Conservation (phyloP, 2,113 vertebrate species). For the Picathartes gymnocephalus region DNA sequence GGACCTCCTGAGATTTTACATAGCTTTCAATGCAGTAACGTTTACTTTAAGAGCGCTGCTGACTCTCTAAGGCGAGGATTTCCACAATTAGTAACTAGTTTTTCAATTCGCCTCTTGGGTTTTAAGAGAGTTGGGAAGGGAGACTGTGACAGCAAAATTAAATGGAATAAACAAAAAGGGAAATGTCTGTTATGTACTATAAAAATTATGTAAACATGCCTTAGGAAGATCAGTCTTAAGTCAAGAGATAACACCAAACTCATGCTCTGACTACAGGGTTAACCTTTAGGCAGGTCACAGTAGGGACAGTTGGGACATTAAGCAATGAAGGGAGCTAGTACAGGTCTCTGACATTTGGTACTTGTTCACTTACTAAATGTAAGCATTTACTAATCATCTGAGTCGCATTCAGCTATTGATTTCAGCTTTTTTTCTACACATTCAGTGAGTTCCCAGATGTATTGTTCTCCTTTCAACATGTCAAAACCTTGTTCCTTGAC, state of each 20-base stretch:
- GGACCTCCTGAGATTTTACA: slow-evolving; percentile 17
- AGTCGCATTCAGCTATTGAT: background rate
- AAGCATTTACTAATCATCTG: background rate
- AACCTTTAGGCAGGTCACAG: background rate
- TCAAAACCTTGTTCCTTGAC: background rate
- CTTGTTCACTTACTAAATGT: background rate
- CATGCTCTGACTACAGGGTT: background rate
- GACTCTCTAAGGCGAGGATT: background rate
- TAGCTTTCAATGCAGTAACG: background rate
- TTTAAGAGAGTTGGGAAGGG: background rate
- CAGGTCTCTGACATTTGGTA: background rate
- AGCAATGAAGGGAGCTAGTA: background rate
- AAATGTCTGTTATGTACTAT: background rate
- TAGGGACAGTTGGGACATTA: background rate
- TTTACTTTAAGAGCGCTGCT: background rate
- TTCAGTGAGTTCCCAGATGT: background rate
- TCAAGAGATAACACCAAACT: background rate
- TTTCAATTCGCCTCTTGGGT: slow-evolving; percentile 11
- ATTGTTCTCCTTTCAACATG: background rate
- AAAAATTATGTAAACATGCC: background rate
- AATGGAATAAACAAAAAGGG: background rate
- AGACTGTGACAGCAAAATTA: background rate
- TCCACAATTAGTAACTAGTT: slow-evolving; percentile 35
- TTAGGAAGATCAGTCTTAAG: background rate
- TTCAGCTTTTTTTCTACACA: background rate